Evolutionary conservation across 2,888 invertebrate species (phyloP).

Genomic region (Iselma pallidipennis): DNA sequence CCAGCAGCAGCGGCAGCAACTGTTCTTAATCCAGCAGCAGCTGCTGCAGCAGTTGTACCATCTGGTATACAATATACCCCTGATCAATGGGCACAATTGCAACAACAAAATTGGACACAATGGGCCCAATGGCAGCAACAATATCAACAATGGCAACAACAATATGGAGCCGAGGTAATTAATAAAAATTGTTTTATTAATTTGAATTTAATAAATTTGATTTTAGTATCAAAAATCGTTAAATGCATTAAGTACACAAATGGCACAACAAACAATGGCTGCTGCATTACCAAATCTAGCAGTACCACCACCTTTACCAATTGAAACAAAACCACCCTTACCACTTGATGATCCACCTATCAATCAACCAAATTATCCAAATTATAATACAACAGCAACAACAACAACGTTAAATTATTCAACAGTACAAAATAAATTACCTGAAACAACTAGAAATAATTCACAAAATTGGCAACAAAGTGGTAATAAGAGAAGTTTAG

Average conservation of each 20-base stretch:
- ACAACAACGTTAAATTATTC: slow-evolving; percentile 36
- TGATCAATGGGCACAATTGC: slow-evolving; percentile 71
- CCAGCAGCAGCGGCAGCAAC: slow-evolving; percentile 6
- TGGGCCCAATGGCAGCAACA: slow-evolving; percentile 80
- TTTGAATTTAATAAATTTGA: not conserved
- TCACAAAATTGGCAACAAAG: slow-evolving; percentile 11
- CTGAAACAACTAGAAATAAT: not conserved
- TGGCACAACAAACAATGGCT: slow-evolving; percentile 32
- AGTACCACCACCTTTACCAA: slow-evolving; percentile 57
- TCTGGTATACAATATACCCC: slow-evolving; percentile 59
- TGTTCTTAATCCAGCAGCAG: slow-evolving; percentile 11
- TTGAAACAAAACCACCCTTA: slow-evolving; percentile 53
- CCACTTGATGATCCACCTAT: slow-evolving; percentile 50
- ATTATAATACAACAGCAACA: slow-evolving; percentile 30
- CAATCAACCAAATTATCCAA: slow-evolving; percentile 24
- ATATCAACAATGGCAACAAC: slow-evolving; percentile 75
- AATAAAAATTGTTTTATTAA: slow-evolving; percentile 2
- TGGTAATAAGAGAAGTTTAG: not conserved
- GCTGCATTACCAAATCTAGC: slow-evolving; percentile 44
- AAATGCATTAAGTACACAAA: slow-evolving; percentile 45
- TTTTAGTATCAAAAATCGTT: slow-evolving; percentile 61
- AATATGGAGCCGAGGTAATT: slow-evolving; percentile 73
- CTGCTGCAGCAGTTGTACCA: slow-evolving; percentile 39
- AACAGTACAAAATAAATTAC: slow-evolving; percentile 39
- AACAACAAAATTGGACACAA: slow-evolving; percentile 74